phyloP scores from a whole-genome alignment of 2,113 vertebrate genomes.

The Notiomystis cincta region DNA sequence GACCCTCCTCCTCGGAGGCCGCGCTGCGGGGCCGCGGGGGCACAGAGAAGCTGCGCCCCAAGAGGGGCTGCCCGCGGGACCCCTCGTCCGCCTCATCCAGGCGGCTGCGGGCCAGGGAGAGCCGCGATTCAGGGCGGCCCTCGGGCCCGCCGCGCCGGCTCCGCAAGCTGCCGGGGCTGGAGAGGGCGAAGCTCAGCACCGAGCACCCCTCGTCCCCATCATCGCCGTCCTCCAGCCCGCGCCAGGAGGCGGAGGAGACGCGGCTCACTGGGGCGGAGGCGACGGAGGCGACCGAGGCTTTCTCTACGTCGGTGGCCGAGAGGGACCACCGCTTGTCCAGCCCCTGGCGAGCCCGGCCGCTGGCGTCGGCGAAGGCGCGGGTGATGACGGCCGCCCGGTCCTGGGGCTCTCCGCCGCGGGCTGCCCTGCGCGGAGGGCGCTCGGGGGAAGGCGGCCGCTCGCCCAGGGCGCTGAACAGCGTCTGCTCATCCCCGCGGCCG shows the following conservation, averaged over 20 bases:
- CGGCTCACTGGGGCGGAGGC: slow-evolving; percentile 75
- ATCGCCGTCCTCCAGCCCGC: slow-evolving; percentile 69
- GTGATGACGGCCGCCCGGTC: slow-evolving; percentile 76
- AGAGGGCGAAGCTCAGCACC: slow-evolving; percentile 76
- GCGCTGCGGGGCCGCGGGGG: slow-evolving; percentile 79
- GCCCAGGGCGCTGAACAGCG: slow-evolving; percentile 81
- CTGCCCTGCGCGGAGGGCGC: slow-evolving; percentile 70
- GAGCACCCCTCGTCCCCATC: slow-evolving; percentile 78
- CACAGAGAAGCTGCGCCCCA: slow-evolving; percentile 87
- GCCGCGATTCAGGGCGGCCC: slow-evolving; percentile 76
- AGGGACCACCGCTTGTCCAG: slow-evolving; percentile 82
- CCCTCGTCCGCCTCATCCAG: slow-evolving; percentile 82
- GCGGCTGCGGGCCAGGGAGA: slow-evolving; percentile 78
- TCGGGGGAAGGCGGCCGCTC: slow-evolving; percentile 79
- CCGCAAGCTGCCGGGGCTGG: slow-evolving; percentile 72
- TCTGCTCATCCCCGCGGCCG: slow-evolving; percentile 80
- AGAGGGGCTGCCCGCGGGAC: slow-evolving; percentile 78
- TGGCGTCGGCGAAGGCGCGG: slow-evolving; percentile 77
- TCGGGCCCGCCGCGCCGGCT: slow-evolving; percentile 69
- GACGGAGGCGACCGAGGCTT: slow-evolving; percentile 71
- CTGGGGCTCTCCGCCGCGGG: slow-evolving; percentile 55
- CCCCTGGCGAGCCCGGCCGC: slow-evolving; percentile 74
- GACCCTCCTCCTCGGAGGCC: slow-evolving; percentile 7
- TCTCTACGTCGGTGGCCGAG: slow-evolving; percentile 78
- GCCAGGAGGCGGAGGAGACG: slow-evolving; percentile 74